Percentiles rank a stretch among this genome's conserved stretches.
Evolutionary conservation across 2,113 vertebrate species (phyloP).

Genomic region (Gobius niger): DNA sequence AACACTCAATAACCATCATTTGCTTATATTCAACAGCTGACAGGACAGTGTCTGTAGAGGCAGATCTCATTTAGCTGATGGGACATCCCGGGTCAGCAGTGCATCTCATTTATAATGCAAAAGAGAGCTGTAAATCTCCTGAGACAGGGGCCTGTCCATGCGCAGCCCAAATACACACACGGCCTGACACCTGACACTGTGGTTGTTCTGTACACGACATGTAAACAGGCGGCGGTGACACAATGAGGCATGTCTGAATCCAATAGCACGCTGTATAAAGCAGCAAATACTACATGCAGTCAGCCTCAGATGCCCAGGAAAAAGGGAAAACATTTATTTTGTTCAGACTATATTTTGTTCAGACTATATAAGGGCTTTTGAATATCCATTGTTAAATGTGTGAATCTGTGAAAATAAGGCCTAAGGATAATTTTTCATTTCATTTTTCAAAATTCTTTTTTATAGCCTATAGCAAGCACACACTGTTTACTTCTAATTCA

Average conservation of each 20-base stretch:
- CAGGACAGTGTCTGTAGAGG: conserved; percentile 4
- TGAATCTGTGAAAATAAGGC: too few relatives aligned
- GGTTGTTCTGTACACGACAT: neutral
- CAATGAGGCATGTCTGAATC: neutral
- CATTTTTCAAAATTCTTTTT: too few relatives aligned
- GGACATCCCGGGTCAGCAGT: conserved; percentile 4
- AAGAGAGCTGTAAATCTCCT: conserved; percentile 33
- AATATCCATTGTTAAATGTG: too few relatives aligned
- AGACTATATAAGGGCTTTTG: too few relatives aligned
- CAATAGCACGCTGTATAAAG: too few relatives aligned
- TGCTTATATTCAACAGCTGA: conserved; percentile 2
- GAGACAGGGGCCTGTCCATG: conserved; percentile 11
- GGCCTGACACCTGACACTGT: conserved; percentile 16
- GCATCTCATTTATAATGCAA: conserved; percentile 58
- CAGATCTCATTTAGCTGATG: conserved; percentile 38
- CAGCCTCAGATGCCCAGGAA: too few relatives aligned
- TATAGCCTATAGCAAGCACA: too few relatives aligned
- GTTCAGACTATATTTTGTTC: too few relatives aligned
- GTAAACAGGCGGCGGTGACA: conserved; percentile 13
- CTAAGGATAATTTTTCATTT: too few relatives aligned
- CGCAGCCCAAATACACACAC: conserved; percentile 17
- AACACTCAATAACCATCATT: conserved; percentile 4
- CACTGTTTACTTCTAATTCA: too few relatives aligned
- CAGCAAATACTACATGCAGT: too few relatives aligned
- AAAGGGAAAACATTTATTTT: too few relatives aligned